These are phyloP conservation scores for Argyrosomus regius DNA, from an alignment of 2,797 vertebrate genomes.

Conservation along the genomic window DNA sequence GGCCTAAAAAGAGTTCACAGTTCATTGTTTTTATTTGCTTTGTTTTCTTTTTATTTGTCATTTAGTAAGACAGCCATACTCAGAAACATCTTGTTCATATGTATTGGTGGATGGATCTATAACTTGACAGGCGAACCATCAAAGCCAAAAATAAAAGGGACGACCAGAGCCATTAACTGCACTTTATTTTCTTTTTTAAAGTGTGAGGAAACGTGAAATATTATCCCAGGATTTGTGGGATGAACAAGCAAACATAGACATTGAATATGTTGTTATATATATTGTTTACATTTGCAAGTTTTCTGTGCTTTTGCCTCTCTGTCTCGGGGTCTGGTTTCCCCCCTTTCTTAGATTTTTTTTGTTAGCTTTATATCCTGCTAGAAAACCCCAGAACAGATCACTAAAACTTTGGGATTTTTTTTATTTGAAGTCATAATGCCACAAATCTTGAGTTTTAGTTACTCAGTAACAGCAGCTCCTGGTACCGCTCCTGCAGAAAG, in stretches of 20 bases:
- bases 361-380: slow-evolving; percentile 22
- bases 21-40: slow-evolving; percentile 11
- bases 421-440: slow-evolving; percentile 13
- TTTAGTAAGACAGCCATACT: slow-evolving; percentile 84
- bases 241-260: slow-evolving; percentile 18
- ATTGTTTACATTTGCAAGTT: slow-evolving; percentile 72
- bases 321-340: slow-evolving; percentile 18
- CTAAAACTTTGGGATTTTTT: slow-evolving; percentile 25
- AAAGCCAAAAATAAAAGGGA: slow-evolving; percentile 56
- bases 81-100: slow-evolving; percentile 87
- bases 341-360: background rate
- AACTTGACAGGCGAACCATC: slow-evolving; percentile 39
- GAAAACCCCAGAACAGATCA: slow-evolving; percentile 15
- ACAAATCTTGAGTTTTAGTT: slow-evolving; percentile 25
- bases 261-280: slow-evolving; percentile 50
- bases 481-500: slow-evolving; percentile 46
- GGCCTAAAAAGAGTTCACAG: background rate
- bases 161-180: slow-evolving; percentile 73
- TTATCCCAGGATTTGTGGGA: slow-evolving; percentile 27
- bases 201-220: slow-evolving; percentile 44
- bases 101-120: slow-evolving; percentile 78
- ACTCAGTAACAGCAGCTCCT: slow-evolving; percentile 30
- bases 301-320: slow-evolving; percentile 36
- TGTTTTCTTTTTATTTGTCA: slow-evolving; percentile 50
- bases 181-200: slow-evolving; percentile 60